Base-by-base conservation (phyloP, 2,797 vertebrate genomes). In the Pangasius larnaudii region DNA sequence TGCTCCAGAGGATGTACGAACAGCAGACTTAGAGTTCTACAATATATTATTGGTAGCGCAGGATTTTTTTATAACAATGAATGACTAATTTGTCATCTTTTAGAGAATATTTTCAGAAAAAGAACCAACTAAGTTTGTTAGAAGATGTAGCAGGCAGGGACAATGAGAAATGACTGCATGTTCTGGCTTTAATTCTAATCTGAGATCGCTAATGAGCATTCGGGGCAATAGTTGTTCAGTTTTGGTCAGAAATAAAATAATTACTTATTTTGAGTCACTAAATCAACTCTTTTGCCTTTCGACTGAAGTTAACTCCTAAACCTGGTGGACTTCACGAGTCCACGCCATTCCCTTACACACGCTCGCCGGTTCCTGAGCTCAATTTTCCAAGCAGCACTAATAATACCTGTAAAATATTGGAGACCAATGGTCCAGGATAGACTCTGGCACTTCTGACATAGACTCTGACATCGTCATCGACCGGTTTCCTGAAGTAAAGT, bases 391-490 rank as follows among this genome's bases (percentile, higher is more conserved):
- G 74, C 18, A 65, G 39, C 3, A 22, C 42, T 78, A 33, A 65
- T 10, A 36, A 86, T 24, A 24, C 8, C 42, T 36, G 71, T 59
- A 71, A 59, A 69, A 74, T n/a, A 82, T n/a, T 2, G 72, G 16
- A 0, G 19, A 24, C 65, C 42, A 51, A 27, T 24, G 11, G 58
- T n/a, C 72, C 58, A 33, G n/a, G 42, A 78, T 46, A 49, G 72
- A 63, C 85, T n/a, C 10, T 39, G 51, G 67, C 84, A 42, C 39
- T 36, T 65, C 36, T 75, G 22, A 72, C 51, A 85, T 13, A 16
- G 53, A 85, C 16, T 56, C 27, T 85, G 84, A 74, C 67, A 58
- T 59, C 53, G 14, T 24, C 67, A 85, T 75, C 56, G 39, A 85
- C 53, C 19, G 19, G 39, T 27, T 63, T 19, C 1, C 36, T 78